phyloP scores from a whole-genome alignment of 2,113 vertebrate species.

The Cyrtonyx montezumae region DNA sequence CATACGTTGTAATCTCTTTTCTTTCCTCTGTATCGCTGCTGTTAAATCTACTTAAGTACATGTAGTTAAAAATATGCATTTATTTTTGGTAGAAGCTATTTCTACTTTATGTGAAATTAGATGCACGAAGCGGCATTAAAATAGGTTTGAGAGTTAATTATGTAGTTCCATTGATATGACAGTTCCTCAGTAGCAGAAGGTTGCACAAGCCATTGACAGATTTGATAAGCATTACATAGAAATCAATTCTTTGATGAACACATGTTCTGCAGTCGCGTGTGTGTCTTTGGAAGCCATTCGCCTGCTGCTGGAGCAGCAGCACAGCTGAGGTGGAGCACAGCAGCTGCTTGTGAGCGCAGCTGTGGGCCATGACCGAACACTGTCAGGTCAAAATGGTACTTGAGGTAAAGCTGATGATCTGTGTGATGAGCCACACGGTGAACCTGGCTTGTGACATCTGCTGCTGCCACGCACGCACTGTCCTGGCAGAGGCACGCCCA shows the following conservation, averaged over 20 bases:
- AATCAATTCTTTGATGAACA: not conserved
- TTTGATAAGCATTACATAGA: not conserved
- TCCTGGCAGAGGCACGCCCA: not conserved
- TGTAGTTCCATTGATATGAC: constrained; percentile 27
- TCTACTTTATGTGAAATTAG: not conserved
- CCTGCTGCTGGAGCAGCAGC: constrained; percentile 11
- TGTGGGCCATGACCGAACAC: not conserved
- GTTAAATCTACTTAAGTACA: not conserved
- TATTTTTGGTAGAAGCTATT: constrained; percentile 48
- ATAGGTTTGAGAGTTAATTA: constrained; percentile 42
- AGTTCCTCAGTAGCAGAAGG: constrained; percentile 25
- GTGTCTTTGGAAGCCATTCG: not conserved
- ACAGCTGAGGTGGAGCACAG: constrained; percentile 13
- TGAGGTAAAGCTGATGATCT: constrained; percentile 21
- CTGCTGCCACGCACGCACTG: no score
- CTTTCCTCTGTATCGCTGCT: constrained; percentile 10
- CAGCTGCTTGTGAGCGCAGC: constrained; percentile 1
- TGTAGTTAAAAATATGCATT: not conserved
- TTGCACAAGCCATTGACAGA: constrained; percentile 35
- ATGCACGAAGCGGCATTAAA: constrained; percentile 8
- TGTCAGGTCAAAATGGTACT: not conserved
- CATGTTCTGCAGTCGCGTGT: not conserved
- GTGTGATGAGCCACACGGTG: not conserved
- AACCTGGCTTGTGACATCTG: not conserved
- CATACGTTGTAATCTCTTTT: constrained; percentile 3